Evolutionary conservation across 2,797 vertebrate genomes (phyloP).

Genomic region (Psittacula echo): DNA sequence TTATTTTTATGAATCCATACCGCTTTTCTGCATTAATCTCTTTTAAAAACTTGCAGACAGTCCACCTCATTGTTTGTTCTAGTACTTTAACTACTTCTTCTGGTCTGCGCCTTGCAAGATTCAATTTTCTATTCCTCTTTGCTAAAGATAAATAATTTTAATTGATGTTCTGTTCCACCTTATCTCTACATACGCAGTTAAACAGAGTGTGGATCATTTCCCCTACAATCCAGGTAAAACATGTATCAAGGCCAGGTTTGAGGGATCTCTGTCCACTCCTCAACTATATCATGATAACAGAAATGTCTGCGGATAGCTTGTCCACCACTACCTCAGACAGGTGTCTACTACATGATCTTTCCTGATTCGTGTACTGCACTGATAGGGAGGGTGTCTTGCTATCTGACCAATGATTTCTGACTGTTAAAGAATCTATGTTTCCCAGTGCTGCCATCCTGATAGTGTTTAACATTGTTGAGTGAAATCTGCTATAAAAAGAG

Average conservation of each 20-base stretch:
- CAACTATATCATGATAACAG: not conserved
- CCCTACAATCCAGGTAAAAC: not conserved
- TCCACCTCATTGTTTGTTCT: conserved; percentile 25
- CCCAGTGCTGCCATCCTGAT: not conserved
- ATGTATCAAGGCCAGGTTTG: not conserved
- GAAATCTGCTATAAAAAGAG: not conserved
- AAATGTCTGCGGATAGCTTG: not conserved
- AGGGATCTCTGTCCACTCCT: not conserved
- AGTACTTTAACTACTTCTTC: not conserved
- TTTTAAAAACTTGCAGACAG: not conserved
- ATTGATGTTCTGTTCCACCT: not conserved
- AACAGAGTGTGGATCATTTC: not conserved
- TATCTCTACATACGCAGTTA: not conserved
- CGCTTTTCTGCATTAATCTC: not conserved
- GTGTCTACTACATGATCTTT: not conserved
- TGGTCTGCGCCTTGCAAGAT: not conserved
- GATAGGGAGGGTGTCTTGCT: not conserved
- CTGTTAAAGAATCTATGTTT: not conserved
- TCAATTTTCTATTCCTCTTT: not conserved
- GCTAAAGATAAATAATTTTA: not conserved
- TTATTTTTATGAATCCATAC: conserved; percentile 52
- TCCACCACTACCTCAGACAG: not conserved
- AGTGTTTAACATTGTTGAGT: not conserved
- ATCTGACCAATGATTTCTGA: not conserved
- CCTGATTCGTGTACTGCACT: not conserved